Conservation (phyloP, 1,140 invertebrate genomes). For the Papilio xuthus region DNA sequence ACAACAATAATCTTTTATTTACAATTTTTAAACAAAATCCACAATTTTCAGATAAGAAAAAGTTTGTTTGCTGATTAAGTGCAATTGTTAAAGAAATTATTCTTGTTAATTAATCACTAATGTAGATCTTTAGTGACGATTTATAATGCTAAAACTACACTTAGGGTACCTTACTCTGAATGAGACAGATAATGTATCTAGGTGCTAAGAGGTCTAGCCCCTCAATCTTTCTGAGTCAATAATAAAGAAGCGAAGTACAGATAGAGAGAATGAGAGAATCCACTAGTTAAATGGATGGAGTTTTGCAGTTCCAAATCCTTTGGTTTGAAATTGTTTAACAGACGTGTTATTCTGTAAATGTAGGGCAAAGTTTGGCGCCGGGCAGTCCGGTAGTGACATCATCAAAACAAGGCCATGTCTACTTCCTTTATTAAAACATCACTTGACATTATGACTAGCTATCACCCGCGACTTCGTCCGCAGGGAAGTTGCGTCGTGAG, state of each 20-base stretch:
- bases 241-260: too few species aligned
- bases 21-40: not conserved
- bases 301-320: not conserved
- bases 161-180: too few species aligned
- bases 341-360: not conserved
- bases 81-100: too few species aligned
- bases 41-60: not conserved
- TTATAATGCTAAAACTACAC: too few species aligned
- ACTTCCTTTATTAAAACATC: constrained; percentile 36
- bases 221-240: too few species aligned
- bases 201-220: too few species aligned
- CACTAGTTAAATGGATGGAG: too few species aligned
- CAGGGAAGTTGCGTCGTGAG: too few species aligned
- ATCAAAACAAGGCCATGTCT: constrained; percentile 34
- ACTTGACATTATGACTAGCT: not conserved
- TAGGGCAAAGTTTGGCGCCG: constrained; percentile 31
- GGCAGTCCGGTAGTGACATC: constrained; percentile 34
- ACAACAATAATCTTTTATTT: not conserved
- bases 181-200: too few species aligned
- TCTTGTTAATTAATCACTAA: not conserved
- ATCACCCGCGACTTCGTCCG: too few species aligned
- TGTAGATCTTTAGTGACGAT: too few species aligned
- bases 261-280: too few species aligned
- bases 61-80: not conserved
- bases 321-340: not conserved